Conservation (phyloP, 2,113 vertebrate genomes). For the Mus pahari region DNA sequence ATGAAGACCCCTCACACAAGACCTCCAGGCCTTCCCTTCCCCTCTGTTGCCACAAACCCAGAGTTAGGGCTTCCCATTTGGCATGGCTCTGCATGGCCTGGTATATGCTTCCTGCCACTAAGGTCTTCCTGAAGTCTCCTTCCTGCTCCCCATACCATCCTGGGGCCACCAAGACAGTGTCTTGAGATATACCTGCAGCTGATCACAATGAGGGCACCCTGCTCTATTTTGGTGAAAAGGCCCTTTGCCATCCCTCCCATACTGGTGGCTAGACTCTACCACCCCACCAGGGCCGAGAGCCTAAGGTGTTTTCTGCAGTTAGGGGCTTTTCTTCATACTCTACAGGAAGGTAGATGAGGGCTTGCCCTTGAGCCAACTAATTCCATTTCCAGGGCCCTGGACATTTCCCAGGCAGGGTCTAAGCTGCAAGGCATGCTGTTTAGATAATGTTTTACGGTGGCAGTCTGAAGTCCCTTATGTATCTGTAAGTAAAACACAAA, state of each 20-base stretch:
- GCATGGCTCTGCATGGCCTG: not conserved
- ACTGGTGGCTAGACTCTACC: too few relatives aligned
- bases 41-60: not conserved
- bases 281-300: fast-evolving
- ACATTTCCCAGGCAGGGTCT: not conserved
- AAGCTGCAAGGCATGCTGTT: not conserved
- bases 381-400: not conserved
- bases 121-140: not conserved
- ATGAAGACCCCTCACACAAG: too few relatives aligned
- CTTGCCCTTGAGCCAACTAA: not conserved
- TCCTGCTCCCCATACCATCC: not conserved
- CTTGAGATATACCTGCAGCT: not conserved
- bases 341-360: not conserved
- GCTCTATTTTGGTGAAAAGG: not conserved
- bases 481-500: too few relatives aligned
- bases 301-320: not conserved
- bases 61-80: fast-evolving
- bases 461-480: not conserved
- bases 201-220: fast-evolving
- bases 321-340: not conserved
- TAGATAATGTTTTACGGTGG: not conserved
- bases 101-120: fast-evolving
- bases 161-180: not conserved
- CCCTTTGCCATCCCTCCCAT: not conserved
- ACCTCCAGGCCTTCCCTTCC: too few relatives aligned